Percentiles rank a stretch among this genome's conserved stretches.
These are phyloP conservation scores for Pollimyrus isidori DNA, from an alignment of 2,113 vertebrate species.

Conservation along the genomic window DNA sequence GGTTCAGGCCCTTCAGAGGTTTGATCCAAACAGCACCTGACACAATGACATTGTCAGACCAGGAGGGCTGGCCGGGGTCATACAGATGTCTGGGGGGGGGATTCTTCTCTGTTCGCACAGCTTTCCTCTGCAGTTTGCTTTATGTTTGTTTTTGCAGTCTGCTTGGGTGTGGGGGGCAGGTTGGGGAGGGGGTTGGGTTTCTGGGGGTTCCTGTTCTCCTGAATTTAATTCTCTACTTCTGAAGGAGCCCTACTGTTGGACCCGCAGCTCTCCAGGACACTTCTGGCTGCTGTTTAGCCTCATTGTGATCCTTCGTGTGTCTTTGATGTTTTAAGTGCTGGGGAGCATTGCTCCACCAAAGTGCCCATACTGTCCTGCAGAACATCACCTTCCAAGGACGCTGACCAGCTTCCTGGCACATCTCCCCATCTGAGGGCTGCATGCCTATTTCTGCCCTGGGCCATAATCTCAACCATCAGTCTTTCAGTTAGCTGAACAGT, in stretches of 20 bases:
- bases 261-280: not conserved
- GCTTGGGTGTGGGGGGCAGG: not conserved
- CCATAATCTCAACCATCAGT: not conserved
- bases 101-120: too few species aligned
- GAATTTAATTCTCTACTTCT: not conserved
- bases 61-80: not conserved
- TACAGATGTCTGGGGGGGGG: not conserved
- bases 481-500: not conserved
- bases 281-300: not conserved
- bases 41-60: not conserved
- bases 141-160: not conserved
- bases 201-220: not conserved
- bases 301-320: not conserved
- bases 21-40: not conserved
- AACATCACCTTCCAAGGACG: not conserved
- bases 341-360: not conserved
- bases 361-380: not conserved
- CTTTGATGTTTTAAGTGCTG: not conserved
- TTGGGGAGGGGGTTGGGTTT: not conserved
- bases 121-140: not conserved
- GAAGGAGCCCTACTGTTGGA: not conserved
- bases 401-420: not conserved
- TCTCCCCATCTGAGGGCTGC: not conserved
- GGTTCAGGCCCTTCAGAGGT: not conserved
- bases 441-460: not conserved